These are phyloP conservation scores for Alca torda DNA, from an alignment of 2,797 vertebrate species.

Conservation along the genomic window DNA sequence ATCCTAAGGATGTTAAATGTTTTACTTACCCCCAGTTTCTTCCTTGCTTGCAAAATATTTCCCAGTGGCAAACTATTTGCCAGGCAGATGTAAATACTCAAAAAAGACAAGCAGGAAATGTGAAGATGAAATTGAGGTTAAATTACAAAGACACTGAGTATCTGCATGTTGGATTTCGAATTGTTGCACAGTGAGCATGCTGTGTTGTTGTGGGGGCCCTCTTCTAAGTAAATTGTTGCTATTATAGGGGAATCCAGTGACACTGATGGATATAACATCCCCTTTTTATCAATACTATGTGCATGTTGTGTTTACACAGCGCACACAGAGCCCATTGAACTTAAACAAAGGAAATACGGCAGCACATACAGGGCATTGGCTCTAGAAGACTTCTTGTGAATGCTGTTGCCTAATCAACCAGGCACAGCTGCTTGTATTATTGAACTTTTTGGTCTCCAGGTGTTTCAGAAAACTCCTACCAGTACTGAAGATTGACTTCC, in stretches of 20 bases:
- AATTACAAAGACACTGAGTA: not conserved
- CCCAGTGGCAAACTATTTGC: not conserved
- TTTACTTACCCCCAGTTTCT: not conserved
- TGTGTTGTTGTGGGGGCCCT: not conserved
- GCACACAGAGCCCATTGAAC: not conserved
- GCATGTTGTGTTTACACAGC: not conserved
- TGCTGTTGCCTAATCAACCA: not conserved
- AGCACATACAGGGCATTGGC: not conserved
- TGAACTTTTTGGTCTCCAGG: not conserved
- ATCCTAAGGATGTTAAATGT: not conserved
- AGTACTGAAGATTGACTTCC: not conserved
- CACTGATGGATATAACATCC: accelerated
- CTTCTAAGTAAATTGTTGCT: not conserved
- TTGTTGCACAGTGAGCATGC: not conserved
- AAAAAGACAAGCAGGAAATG: not conserved
- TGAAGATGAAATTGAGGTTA: not conserved
- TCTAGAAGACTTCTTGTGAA: not conserved
- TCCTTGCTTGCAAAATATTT: not conserved
- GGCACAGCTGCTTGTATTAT: not conserved
- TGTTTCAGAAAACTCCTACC: not conserved
- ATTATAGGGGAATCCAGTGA: not conserved
- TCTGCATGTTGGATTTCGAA: not conserved
- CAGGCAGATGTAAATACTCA: not conserved
- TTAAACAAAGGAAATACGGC: not conserved
- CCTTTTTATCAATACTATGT: not conserved